Evolutionary conservation across 2,797 vertebrate species (phyloP), one percentile per base, ranked within the genome.

Genomic region (Xenentodon cancila): DNA sequence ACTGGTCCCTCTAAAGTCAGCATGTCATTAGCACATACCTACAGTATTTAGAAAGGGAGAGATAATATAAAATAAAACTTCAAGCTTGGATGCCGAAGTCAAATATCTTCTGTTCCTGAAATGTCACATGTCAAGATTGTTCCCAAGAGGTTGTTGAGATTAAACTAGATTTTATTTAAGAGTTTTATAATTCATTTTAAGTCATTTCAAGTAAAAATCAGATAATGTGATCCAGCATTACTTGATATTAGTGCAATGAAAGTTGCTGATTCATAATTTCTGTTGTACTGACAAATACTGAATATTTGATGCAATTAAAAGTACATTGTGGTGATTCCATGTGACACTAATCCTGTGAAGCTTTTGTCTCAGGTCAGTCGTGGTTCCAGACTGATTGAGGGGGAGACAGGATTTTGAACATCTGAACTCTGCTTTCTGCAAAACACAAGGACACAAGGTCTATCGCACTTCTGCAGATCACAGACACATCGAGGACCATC

Each of bases 1-100:
- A 94, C 92, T 9, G 92, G 93, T 54, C 84, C 92, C 79, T 94
- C 95, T 71, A 93, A 91, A 65, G 94, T 93, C 88, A 91, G 91
- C 66, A 93, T 93, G 87, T 92, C 94, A 37, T 94, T 94, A 67
- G 71, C 82, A 79, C 65, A 53, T 55, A 61, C 69, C 85, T 88
- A 52, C 64, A 79, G 75, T 67, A 81, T 80, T 77, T 75, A 73
- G 76, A 76, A 37, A 75, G 65, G 46, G 43, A 55, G 57, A 58
- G 75, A 73, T 50, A 79, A 76, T 62, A 18, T 20, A 64, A 67
- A 50, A 57, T 72, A 40, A 50, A 48, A 59, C 22, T 20, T 42
- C 34, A 37, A 37, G 34, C 34, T 37, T 37, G 34, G 34, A 13
- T 4, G 34, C 11, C 12, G 34, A 37, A 37, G 34, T 37, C 9